Percentiles rank a stretch among this genome's conserved stretches.
These are phyloP conservation scores for Zaprionus lineosus DNA, from an alignment of 2,888 invertebrate species.

Conservation along the genomic window DNA sequence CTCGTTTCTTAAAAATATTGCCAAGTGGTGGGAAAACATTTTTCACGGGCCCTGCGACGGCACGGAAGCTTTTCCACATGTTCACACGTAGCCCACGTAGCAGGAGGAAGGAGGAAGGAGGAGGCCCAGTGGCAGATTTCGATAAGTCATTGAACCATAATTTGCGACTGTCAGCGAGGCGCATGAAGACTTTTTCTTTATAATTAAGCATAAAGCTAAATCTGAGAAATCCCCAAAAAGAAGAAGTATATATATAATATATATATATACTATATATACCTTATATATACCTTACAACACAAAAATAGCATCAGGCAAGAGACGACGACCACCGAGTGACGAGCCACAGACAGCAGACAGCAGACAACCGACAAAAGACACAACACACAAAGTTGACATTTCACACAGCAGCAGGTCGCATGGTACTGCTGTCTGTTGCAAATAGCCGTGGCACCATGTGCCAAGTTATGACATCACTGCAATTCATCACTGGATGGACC, in stretches of 20 bases:
- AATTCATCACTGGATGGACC: slow-evolving; percentile 62
- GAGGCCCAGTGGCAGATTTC: slow-evolving; percentile 70
- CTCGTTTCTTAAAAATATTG: slow-evolving; percentile 29
- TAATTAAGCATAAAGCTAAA: slow-evolving; percentile 54
- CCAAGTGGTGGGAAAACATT: slow-evolving; percentile 63
- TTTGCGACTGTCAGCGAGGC: slow-evolving; percentile 50
- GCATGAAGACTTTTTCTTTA: slow-evolving; percentile 70
- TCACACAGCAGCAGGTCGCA: slow-evolving; percentile 70
- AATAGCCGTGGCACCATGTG: slow-evolving; percentile 71
- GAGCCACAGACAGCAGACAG: neutral
- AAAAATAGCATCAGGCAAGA: too few species aligned
- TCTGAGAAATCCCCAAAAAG: slow-evolving; percentile 28
- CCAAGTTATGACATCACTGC: slow-evolving; percentile 75
- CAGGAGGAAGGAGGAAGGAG: neutral
- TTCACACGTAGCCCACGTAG: slow-evolving; percentile 60
- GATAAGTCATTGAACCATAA: slow-evolving; percentile 77
- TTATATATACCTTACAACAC: too few species aligned
- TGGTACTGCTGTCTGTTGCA: slow-evolving; percentile 56
- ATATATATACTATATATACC: too few species aligned
- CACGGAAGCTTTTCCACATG: slow-evolving; percentile 54
- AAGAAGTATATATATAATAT: too few species aligned
- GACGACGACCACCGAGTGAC: too few species aligned
- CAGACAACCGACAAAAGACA: slow-evolving; percentile 3
- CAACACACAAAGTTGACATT: slow-evolving; percentile 66
- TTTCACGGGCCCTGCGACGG: slow-evolving; percentile 62